These are phyloP conservation scores for Ophion ventricosus DNA, from an alignment of 2,888 invertebrate genomes.

Conservation along the genomic window DNA sequence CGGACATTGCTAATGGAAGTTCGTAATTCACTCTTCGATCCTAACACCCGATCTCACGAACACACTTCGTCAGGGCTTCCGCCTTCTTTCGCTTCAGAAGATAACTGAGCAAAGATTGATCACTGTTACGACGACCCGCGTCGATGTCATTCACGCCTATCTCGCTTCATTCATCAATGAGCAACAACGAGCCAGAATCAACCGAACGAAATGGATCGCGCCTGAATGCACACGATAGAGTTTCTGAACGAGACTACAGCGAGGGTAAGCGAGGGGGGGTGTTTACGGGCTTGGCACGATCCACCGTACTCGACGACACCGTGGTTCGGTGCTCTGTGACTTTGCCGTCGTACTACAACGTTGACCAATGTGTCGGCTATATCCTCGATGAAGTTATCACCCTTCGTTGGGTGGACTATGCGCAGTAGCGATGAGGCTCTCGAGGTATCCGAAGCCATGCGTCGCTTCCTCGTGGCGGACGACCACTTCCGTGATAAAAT, in stretches of 20 bases:
- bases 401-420: slow-evolving; percentile 52
- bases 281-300: slow-evolving; percentile 28
- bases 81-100: no score
- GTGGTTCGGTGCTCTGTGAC: slow-evolving; percentile 20
- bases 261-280: no score
- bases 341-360: slow-evolving; percentile 25
- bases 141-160: no score
- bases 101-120: no score
- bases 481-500: slow-evolving; percentile 62
- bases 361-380: slow-evolving; percentile 15
- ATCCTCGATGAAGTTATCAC: slow-evolving; percentile 36
- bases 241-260: slow-evolving; percentile 54
- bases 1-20: slow-evolving; percentile 30
- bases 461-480: slow-evolving; percentile 66
- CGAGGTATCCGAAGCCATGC: slow-evolving; percentile 60
- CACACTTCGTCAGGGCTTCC: no score
- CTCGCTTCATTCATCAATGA: no score
- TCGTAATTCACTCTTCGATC: neutral
- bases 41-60: neutral
- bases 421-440: slow-evolving; percentile 58
- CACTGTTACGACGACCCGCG: no score
- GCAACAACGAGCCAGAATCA: no score
- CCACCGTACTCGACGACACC: no score
- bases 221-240: neutral
- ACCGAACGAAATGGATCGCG: no score